Base-by-base conservation (phyloP, 2,888 invertebrate genomes). In the Scaeva pyrastri region DNA sequence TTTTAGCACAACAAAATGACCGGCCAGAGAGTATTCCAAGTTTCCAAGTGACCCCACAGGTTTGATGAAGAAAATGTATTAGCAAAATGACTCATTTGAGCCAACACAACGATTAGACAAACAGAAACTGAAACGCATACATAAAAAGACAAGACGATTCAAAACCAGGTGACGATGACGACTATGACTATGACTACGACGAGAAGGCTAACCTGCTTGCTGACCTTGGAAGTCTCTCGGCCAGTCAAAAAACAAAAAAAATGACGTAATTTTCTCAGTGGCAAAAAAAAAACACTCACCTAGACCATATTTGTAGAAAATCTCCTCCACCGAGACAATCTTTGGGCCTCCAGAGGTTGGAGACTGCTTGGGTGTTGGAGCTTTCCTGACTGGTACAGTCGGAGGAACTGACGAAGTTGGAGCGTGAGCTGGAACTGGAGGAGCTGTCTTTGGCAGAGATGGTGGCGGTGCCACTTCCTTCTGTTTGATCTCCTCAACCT, bases 241-340 rank as follows among this genome's bases (percentile, higher is more conserved):
- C 26, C 58, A 52, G 68, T 52, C 56, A 21, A 21, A 11, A 26
- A 11, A 26, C n/a, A 43, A 62, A n/a, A 23, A 23, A 45, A 70
- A 78, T 86, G 86, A 86, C 86, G 86, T 86, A 86, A 86, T 82
- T 77, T 68, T 72, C 45, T 55, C 45, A 36, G 10, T 26, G 31
- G 23, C 3, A 16, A 55, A 55, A 70, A n/a, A 36, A 3, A 39
- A 64, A 39, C 45, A 94, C 95, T 95, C 90, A 95, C 95, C 95
- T 86, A 95, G 92, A 82, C 95, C 95, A 92, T 95, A 94, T 91
- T 94, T 94, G 90, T 94, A 94, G 92, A 95, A 95, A 88, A 95
- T 94, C 74, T 94, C 94, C 89, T 95, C 95, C 12, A 95, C 94
- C 80, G 91, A 91, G 56, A 92, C 90, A 87, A 92, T 91, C 75